A percentile compares a stretch with the other conserved stretches of the same genome.
These are phyloP conservation scores for Dipus sagitta DNA, from an alignment of 2,797 vertebrate species.

Conservation along the genomic window DNA sequence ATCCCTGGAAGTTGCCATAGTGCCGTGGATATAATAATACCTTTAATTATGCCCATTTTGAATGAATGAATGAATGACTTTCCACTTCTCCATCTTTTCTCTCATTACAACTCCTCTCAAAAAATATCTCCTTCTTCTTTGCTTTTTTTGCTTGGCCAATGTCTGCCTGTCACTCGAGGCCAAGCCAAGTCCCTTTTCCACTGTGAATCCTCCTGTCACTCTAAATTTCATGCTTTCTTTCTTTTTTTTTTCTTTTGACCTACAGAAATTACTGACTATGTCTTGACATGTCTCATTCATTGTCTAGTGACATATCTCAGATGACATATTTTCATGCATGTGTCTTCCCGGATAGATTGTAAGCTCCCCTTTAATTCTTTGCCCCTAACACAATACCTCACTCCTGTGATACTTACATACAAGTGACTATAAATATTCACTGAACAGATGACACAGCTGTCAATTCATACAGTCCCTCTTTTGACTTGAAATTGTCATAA, in stretches of 20 bases:
- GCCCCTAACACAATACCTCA: not conserved
- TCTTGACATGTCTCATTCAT: not conserved
- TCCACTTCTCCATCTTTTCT: not conserved
- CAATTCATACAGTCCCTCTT: conserved; percentile 13
- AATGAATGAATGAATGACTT: not conserved
- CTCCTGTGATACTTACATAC: conserved; percentile 48
- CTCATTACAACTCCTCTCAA: not conserved
- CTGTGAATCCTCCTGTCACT: not conserved
- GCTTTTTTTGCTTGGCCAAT: not conserved
- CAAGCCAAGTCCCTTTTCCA: not conserved
- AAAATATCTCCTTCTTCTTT: not conserved
- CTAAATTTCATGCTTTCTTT: not conserved
- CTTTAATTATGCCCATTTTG: not conserved
- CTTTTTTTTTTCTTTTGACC: not conserved
- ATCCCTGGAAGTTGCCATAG: not conserved
- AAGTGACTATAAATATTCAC: conserved; percentile 50
- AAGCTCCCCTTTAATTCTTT: conserved; percentile 29
- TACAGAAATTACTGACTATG: conserved; percentile 21
- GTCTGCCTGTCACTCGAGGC: not conserved
- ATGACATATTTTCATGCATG: conserved; percentile 19
- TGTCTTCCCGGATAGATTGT: not conserved
- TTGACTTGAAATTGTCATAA: conserved; percentile 46
- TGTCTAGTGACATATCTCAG: not conserved
- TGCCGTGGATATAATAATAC: not conserved
- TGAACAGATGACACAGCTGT: conserved; percentile 59